These are phyloP conservation scores for Netelia virgata DNA, from an alignment of 2,888 invertebrate species.

Conservation along the genomic window DNA sequence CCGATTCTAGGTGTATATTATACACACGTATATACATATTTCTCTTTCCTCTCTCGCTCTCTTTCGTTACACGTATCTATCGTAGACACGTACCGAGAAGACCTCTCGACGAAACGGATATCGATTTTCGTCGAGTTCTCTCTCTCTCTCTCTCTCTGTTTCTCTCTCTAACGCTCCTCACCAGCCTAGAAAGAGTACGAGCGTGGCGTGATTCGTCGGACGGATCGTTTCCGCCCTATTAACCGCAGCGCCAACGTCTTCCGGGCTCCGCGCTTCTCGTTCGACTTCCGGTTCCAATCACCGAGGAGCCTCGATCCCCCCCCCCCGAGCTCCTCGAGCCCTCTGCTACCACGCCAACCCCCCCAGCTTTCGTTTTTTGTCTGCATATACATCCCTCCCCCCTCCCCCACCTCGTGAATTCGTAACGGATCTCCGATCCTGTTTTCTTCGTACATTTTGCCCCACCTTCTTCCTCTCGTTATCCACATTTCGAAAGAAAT, in stretches of 20 bases:
- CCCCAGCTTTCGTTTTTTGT: background rate
- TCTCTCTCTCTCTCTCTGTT: constrained; percentile 24
- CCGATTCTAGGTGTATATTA: constrained; percentile 32
- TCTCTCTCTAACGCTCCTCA: constrained; percentile 2
- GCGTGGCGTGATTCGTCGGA: constrained; percentile 67
- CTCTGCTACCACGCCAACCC: background rate
- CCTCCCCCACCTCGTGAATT: constrained; percentile 6
- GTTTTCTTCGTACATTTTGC: constrained; percentile 10
- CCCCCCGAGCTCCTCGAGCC: constrained; percentile 19
- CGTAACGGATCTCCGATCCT: constrained; percentile 32
- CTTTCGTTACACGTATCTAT: constrained; percentile 36
- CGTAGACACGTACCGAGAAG: constrained; percentile 55
- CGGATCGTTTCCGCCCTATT: constrained; percentile 72
- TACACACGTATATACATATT: constrained; percentile 20
- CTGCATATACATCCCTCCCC: constrained; percentile 3
- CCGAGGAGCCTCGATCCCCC: constrained; percentile 53
- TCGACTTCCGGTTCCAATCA: constrained; percentile 71
- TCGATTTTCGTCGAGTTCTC: constrained; percentile 59
- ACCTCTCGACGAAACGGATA: constrained; percentile 55
- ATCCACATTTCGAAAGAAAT: background rate
- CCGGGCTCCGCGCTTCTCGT: constrained; percentile 64
- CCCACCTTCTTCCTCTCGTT: background rate
- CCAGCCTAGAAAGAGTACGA: constrained; percentile 21
- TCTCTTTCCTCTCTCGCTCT: constrained; percentile 15
- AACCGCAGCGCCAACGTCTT: constrained; percentile 70